Conservation (phyloP, 2,888 invertebrate species). For the Camptogramma bilineatum region DNA sequence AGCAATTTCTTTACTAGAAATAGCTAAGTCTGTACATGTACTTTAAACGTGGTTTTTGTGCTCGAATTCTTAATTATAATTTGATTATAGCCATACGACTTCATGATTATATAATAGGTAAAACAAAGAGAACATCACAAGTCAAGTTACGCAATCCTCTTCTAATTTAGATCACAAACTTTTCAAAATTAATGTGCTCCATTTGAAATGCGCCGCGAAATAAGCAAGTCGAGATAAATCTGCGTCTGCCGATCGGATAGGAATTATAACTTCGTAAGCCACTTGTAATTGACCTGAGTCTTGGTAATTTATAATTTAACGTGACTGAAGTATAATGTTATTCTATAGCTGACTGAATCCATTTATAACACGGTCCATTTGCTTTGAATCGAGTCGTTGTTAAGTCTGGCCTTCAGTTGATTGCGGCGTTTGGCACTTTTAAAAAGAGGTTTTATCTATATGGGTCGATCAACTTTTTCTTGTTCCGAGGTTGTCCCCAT, state of each 20-base stretch:
- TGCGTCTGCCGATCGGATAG: slow-evolving; percentile 56
- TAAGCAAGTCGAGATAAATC: slow-evolving; percentile 75
- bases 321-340: slow-evolving; percentile 44
- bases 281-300: slow-evolving; percentile 68
- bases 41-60: background rate
- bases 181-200: slow-evolving; percentile 68
- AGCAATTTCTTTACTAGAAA: background rate
- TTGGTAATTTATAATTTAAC: slow-evolving; percentile 61
- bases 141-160: slow-evolving; percentile 58
- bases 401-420: slow-evolving; percentile 26
- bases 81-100: slow-evolving; percentile 12
- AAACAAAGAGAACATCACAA: slow-evolving; percentile 53
- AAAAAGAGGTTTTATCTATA: slow-evolving; percentile 7
- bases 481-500: no score
- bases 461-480: no score
- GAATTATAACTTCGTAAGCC: slow-evolving; percentile 75
- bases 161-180: slow-evolving; percentile 59
- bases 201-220: slow-evolving; percentile 63
- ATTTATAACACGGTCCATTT: slow-evolving; percentile 48
- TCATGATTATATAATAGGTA: slow-evolving; percentile 53
- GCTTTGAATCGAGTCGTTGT: slow-evolving; percentile 38
- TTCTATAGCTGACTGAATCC: slow-evolving; percentile 45
- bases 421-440: background rate
- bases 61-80: background rate
- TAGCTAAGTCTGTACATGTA: background rate